Evolutionary conservation across 2,888 invertebrate species (phyloP).

Genomic region (Linyphia triangularis): DNA sequence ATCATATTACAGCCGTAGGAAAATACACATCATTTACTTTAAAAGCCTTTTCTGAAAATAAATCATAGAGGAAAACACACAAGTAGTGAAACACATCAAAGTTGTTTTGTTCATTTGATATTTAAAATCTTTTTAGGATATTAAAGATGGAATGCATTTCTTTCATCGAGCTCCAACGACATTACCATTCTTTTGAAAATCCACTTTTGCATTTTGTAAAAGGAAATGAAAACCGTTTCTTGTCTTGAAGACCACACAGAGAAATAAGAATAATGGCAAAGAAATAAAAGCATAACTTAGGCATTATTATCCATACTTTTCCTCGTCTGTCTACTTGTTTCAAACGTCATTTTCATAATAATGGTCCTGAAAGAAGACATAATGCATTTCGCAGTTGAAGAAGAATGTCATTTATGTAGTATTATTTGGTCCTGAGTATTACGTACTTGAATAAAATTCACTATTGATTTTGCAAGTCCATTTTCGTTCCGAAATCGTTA

Average conservation of each 20-base stretch:
- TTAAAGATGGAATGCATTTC: no score
- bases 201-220: not conserved
- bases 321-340: not conserved
- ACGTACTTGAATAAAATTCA: not conserved
- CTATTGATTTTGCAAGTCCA: not conserved
- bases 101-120: no score
- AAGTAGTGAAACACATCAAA: no score
- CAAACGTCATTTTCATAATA: not conserved
- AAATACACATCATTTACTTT: no score
- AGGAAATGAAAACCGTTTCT: not conserved
- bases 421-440: slow-evolving; percentile 7
- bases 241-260: not conserved
- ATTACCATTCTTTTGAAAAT: not conserved
- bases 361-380: not conserved
- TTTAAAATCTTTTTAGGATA: no score
- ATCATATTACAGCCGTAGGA: no score
- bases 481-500: not conserved
- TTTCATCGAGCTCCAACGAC: not conserved
- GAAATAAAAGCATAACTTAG: not conserved
- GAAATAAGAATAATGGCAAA: not conserved
- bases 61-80: no score
- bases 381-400: slow-evolving; percentile 17
- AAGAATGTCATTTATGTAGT: not conserved
- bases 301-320: not conserved
- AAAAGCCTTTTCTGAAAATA: no score